Evolutionary conservation across 2,797 vertebrate genomes (phyloP).

Genomic region (Tenualosa thibaudeaui): DNA sequence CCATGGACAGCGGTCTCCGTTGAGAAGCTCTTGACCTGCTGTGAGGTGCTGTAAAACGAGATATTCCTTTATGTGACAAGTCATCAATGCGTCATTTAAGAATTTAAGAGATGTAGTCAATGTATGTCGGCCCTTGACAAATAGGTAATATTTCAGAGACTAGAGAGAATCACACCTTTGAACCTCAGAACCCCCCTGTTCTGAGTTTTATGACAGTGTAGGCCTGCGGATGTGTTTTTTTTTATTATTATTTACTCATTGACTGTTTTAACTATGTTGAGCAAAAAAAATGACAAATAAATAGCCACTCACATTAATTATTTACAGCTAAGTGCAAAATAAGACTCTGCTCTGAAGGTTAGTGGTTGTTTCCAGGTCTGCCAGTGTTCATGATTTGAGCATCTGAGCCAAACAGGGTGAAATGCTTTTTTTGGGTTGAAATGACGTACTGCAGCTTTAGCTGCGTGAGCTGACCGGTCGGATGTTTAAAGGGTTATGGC

Average conservation of each 20-base stretch:
- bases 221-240: not conserved
- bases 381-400: not conserved
- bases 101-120: not conserved
- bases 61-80: not conserved
- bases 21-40: not conserved
- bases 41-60: not conserved
- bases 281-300: not conserved
- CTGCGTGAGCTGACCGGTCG: not conserved
- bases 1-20: not conserved
- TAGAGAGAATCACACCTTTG: not conserved
- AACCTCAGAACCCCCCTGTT: conserved; percentile 16
- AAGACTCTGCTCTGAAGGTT: not conserved
- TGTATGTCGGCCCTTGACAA: not conserved
- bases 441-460: not conserved
- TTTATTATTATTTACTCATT: not conserved
- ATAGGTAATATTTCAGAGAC: not conserved
- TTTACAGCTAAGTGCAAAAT: not conserved
- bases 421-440: not conserved
- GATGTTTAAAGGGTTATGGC: conserved; percentile 27
- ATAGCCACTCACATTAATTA: not conserved
- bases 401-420: conserved; percentile 1
- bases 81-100: not conserved
- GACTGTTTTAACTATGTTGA: not conserved
- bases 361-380: not conserved
- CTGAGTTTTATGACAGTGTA: not conserved